Base-by-base conservation (phyloP, 2,888 invertebrate genomes). In the Unio pictorum region DNA sequence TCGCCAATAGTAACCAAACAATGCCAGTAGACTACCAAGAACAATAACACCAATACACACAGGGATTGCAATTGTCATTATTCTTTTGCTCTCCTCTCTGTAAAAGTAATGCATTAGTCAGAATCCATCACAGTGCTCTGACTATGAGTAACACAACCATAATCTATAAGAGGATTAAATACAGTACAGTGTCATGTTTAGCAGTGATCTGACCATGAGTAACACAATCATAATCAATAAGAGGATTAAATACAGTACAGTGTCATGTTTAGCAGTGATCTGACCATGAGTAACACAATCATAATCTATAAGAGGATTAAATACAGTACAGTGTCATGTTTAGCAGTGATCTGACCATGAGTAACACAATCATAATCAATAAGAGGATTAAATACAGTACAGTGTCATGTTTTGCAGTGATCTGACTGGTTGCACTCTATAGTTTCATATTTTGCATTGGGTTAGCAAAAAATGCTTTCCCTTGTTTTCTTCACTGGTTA, bases 1-100 rank as follows among this genome's bases (percentile, higher is more conserved):
- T 70, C 94, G 92, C 90, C 94, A 95, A 90, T 93, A 90, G 90
- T 93, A 91, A 1, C 88, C 88, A 67, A 90, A 78, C 69, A 91
- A 84, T n/a, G 90, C 84, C 60, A 85, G 58, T 15, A 84, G 63
- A 45, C 75, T 28, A 20, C 79, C 78, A 58, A 85, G 65, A 0
- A 84, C 26, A 17, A 82, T 3, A 8, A 81, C 66, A 6, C 81
- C 81, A 0, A 67, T 78, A 30, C 79, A 69, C 18, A 72, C 72
- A 7, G 82, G 77, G 7, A 79, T 67, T 11, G 79, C 79, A 56
- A 86, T 83, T n/a, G 81, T 78, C 11, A 74, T 64, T 28, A 81
- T 80, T 70, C 78, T 81, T 76, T 83, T 83, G 68, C 81, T 82
- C 63, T 84, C 83, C 23, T 78, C 80, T 23, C 86, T 85, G 72